Evolutionary conservation across 2,113 vertebrate species (phyloP).

Genomic region (Scalopus aquaticus): DNA sequence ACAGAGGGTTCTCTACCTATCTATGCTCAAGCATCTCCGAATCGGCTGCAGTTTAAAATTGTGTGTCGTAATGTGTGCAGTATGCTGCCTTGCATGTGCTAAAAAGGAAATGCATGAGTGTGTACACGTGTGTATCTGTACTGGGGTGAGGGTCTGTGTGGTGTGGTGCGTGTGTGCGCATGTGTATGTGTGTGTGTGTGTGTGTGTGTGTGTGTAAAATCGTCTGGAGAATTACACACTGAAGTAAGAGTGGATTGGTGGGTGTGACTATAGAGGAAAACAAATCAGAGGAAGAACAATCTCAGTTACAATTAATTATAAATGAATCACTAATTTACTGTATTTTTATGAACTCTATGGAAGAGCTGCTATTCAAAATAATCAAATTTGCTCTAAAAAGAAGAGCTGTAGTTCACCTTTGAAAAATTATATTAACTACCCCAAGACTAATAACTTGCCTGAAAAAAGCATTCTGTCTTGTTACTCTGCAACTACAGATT

Average conservation of each 20-base stretch:
- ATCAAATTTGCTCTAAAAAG: not conserved
- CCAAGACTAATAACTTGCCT: not conserved
- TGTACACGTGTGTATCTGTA: not conserved
- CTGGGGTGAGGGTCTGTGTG: not conserved
- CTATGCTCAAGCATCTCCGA: not conserved
- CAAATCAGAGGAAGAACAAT: not conserved
- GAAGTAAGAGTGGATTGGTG: not conserved
- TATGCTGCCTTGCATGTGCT: not conserved
- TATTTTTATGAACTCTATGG: not conserved
- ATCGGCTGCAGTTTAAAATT: not conserved
- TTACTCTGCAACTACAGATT: not conserved
- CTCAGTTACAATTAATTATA: too few species aligned
- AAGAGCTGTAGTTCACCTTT: not conserved
- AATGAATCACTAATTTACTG: too few species aligned
- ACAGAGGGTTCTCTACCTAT: not conserved
- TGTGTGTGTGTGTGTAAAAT: too few species aligned
- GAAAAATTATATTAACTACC: not conserved
- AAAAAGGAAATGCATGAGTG: not conserved
- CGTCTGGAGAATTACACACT: not conserved
- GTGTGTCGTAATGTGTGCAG: not conserved
- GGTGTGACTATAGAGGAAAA: not conserved
- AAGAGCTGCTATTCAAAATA: slow-evolving; percentile 5
- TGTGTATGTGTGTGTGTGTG: too few species aligned
- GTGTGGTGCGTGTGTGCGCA: too few species aligned
- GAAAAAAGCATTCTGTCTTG: not conserved